Conservation (phyloP, 2,888 invertebrate genomes). For the Ecliptopera silaceata region DNA sequence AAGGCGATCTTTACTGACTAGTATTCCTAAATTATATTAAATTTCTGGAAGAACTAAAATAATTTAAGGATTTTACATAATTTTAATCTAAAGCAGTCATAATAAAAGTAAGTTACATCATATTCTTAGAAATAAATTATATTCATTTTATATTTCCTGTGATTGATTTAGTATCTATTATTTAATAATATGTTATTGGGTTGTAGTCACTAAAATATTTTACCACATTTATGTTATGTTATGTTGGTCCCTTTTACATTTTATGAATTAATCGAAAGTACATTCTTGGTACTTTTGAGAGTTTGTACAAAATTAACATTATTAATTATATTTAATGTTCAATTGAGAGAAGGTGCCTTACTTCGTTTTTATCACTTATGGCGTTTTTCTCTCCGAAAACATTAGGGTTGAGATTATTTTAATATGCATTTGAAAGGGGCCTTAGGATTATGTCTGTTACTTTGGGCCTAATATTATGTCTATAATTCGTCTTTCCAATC, state of each 20-base stretch:
- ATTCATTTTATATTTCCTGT: constrained; percentile 70
- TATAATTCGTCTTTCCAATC: constrained; percentile 10
- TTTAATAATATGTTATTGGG: constrained; percentile 56
- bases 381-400: neutral
- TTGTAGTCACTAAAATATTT: constrained; percentile 55
- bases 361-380: neutral
- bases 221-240: constrained; percentile 49
- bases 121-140: constrained; percentile 44
- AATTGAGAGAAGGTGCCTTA: constrained; percentile 2
- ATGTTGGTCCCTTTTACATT: constrained; percentile 20
- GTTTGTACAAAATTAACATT: neutral
- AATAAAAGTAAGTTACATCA: constrained; percentile 53
- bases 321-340: neutral
- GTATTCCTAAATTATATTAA: constrained; percentile 54
- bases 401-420: constrained; percentile 9
- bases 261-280: constrained; percentile 9
- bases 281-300: neutral
- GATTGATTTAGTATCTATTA: constrained; percentile 75
- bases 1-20: constrained; percentile 48
- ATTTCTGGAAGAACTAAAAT: constrained; percentile 41
- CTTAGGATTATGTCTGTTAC: constrained; percentile 30
- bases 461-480: constrained; percentile 16
- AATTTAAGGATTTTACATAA: constrained; percentile 41
- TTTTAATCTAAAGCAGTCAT: constrained; percentile 48
- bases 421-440: constrained; percentile 13